Conservation (phyloP, 2,888 invertebrate species). For the Drosophila demipolita region DNA sequence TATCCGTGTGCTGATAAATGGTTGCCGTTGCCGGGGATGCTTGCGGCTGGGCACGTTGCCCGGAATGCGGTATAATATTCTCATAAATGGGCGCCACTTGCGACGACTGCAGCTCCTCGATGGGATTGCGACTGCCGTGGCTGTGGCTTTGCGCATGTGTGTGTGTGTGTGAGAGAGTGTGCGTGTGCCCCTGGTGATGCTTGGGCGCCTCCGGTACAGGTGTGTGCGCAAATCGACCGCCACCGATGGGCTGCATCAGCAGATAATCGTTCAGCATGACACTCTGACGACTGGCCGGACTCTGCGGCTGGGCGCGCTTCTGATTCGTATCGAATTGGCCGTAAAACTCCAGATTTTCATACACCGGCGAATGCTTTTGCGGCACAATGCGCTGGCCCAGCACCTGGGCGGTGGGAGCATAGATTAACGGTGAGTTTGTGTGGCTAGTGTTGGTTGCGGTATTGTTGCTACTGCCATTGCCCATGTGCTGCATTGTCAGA, state of each 20-base stretch:
- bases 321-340: slow-evolving; percentile 84
- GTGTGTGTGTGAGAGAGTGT: slow-evolving; percentile 8
- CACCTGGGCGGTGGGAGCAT: slow-evolving; percentile 63
- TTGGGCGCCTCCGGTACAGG: slow-evolving; percentile 85
- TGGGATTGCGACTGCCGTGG: slow-evolving; percentile 18
- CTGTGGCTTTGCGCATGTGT: slow-evolving; percentile 9
- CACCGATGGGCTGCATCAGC: slow-evolving; percentile 84
- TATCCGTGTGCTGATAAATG: slow-evolving; percentile 83
- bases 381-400: slow-evolving; percentile 82
- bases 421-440: slow-evolving; percentile 51
- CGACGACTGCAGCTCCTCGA: slow-evolving; percentile 73
- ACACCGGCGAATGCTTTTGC: slow-evolving; percentile 87
- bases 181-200: slow-evolving; percentile 7
- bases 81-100: slow-evolving; percentile 87
- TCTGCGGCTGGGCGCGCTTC: slow-evolving; percentile 92
- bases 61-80: slow-evolving; percentile 87
- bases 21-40: slow-evolving; percentile 84
- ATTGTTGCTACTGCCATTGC: slow-evolving; percentile 36
- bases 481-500: slow-evolving; percentile 86
- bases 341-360: slow-evolving; percentile 94
- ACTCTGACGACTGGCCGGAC: slow-evolving; percentile 72
- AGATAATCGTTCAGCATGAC: slow-evolving; percentile 85
- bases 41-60: slow-evolving; percentile 85
- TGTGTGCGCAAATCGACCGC: slow-evolving; percentile 84
- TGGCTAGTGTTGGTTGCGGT: slow-evolving; percentile 22